Evolutionary conservation across 2,797 vertebrate species (phyloP).

Genomic region (Sternotherus odoratus): DNA sequence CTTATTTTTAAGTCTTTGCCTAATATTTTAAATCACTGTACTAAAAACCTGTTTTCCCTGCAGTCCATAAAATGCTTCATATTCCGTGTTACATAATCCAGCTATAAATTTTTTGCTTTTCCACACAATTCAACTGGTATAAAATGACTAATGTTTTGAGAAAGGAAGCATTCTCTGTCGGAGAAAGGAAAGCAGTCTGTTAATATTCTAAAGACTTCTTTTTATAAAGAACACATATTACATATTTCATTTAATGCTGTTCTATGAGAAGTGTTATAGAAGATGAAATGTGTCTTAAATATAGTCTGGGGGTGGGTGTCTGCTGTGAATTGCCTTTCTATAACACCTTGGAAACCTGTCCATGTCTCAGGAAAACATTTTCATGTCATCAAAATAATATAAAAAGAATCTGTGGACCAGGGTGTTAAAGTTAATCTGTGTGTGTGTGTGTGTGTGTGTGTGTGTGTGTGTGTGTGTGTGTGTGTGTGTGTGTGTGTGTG

Average conservation of each 20-base stretch:
- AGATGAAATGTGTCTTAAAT: background rate
- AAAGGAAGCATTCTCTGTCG: background rate
- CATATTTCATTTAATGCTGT: background rate
- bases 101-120: slow-evolving; percentile 43
- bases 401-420: background rate
- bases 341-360: background rate
- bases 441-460: background rate
- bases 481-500: background rate
- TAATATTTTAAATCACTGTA: background rate
- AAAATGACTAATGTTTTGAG: slow-evolving; percentile 24
- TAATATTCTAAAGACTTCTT: background rate
- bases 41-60: background rate
- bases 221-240: background rate
- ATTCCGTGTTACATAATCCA: background rate
- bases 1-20: background rate
- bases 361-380: background rate
- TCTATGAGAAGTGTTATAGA: background rate
- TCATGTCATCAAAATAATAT: background rate
- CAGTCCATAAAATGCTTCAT: background rate
- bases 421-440: background rate
- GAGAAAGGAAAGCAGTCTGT: background rate
- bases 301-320: background rate
- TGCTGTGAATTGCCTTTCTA: slow-evolving; percentile 6
- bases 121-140: background rate
- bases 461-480: background rate